Conservation (phyloP, 2,797 vertebrate species). For the Schizopygopsis pylzovi region DNA sequence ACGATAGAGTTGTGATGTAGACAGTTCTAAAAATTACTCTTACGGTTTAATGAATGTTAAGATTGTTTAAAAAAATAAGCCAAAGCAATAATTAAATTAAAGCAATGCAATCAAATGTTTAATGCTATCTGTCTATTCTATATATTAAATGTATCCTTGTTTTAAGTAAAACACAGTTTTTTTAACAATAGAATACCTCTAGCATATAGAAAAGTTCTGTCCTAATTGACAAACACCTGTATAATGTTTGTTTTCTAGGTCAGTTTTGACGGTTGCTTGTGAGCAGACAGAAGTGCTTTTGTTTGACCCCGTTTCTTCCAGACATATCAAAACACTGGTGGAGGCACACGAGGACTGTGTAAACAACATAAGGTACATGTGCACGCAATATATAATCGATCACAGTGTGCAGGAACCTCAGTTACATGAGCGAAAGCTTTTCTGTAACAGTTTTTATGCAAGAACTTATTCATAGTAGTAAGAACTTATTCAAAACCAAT, state of each 20-base stretch:
- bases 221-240: neutral
- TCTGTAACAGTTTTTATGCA: neutral
- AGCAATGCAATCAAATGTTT: neutral
- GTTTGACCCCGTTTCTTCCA: slow-evolving; percentile 96
- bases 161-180: neutral
- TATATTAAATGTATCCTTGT: neutral
- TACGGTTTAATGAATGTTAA: neutral
- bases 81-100: neutral
- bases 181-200: neutral
- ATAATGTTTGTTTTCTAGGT: slow-evolving; percentile 73
- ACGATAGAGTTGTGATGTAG: neutral
- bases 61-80: neutral
- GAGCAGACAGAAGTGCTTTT: slow-evolving; percentile 97
- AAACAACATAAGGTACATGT: slow-evolving; percentile 95
- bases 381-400: neutral
- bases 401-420: neutral
- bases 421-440: neutral
- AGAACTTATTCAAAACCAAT: neutral
- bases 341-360: slow-evolving; percentile 98
- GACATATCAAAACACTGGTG: slow-evolving; percentile 96
- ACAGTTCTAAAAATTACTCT: neutral
- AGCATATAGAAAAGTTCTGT: neutral
- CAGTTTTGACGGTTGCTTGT: slow-evolving; percentile 95
- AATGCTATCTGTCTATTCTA: neutral
- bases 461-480: neutral